Conservation (phyloP, 2,888 invertebrate species). For the Mimas tiliae region DNA sequence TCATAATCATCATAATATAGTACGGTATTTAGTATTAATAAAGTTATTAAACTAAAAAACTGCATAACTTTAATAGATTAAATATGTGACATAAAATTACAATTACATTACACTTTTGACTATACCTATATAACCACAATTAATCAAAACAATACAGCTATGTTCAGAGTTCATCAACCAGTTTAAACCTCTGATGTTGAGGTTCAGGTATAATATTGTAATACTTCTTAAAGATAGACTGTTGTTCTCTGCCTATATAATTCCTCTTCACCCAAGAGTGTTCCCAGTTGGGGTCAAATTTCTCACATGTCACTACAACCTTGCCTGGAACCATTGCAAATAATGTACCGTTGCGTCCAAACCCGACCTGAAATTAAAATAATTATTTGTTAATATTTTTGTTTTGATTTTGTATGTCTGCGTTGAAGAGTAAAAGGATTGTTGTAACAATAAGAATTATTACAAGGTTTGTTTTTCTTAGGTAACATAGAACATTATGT, state of each 20-base stretch:
- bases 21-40: too few species aligned
- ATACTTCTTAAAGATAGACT: constrained; percentile 92
- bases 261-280: constrained; percentile 89
- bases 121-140: constrained; percentile 8
- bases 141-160: constrained; percentile 28
- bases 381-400: constrained; percentile 8
- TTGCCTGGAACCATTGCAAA: constrained; percentile 92
- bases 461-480: too few species aligned
- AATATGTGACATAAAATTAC: background rate
- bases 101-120: constrained; percentile 5
- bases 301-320: constrained; percentile 93
- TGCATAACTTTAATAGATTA: background rate
- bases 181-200: constrained; percentile 91
- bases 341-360: constrained; percentile 91
- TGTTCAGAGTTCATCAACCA: constrained; percentile 88
- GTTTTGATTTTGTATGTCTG: background rate
- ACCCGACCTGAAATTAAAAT: constrained; percentile 88
- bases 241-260: constrained; percentile 86
- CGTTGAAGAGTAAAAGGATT: too few species aligned
- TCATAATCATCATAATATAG: too few species aligned
- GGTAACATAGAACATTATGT: too few species aligned
- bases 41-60: too few species aligned
- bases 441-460: background rate
- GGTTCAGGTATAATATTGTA: constrained; percentile 92
- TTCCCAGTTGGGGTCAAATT: constrained; percentile 90